Percentiles rank a stretch among this genome's conserved stretches.
These are phyloP conservation scores for Drosophila falleni DNA, from an alignment of 2,888 invertebrate species.

Conservation along the genomic window DNA sequence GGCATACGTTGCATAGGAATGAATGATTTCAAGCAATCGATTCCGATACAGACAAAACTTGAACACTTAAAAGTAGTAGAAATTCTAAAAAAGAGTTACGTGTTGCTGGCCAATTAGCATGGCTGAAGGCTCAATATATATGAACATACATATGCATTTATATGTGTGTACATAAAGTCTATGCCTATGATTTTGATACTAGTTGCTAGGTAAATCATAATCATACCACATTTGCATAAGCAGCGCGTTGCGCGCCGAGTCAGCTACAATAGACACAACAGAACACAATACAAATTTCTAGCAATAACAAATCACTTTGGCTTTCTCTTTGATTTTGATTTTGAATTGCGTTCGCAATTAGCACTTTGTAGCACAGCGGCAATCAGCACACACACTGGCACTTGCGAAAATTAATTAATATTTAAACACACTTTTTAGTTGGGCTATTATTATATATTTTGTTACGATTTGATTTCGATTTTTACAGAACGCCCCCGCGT, in stretches of 20 bases:
- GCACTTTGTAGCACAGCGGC: constrained; percentile 25
- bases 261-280: constrained; percentile 47
- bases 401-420: constrained; percentile 28
- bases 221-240: constrained; percentile 76
- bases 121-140: constrained; percentile 11
- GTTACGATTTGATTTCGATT: constrained; percentile 69
- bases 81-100: constrained; percentile 42
- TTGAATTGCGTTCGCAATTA: constrained; percentile 26
- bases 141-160: background rate
- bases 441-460: constrained; percentile 52
- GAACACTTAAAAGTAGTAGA: constrained; percentile 14
- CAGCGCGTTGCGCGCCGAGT: constrained; percentile 58
- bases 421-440: constrained; percentile 31
- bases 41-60: constrained; percentile 23
- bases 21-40: constrained; percentile 18
- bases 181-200: constrained; percentile 27
- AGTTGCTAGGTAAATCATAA: constrained; percentile 59
- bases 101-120: constrained; percentile 54
- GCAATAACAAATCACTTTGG: constrained; percentile 57
- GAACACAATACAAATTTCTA: constrained; percentile 55
- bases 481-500: constrained; percentile 61
- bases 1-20: constrained; percentile 28
- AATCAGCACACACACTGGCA: constrained; percentile 12
- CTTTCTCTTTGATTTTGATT: constrained; percentile 53
- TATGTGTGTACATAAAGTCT: constrained; percentile 23